Base-by-base conservation (phyloP, 2,797 vertebrate genomes). In the Lateolabrax maculatus region DNA sequence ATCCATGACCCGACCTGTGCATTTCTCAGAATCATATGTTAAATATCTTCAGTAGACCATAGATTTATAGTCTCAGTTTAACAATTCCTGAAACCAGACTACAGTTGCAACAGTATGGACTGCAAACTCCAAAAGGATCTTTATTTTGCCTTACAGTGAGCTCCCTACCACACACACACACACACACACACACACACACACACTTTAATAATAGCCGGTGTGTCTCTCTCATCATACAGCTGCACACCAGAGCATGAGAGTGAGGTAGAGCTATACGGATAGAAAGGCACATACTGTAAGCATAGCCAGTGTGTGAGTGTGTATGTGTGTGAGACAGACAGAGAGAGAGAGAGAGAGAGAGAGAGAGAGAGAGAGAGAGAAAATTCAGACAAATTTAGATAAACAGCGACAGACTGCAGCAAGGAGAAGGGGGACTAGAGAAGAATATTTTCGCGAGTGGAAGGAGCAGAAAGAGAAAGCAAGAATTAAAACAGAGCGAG, bases 151-250 rank as follows among this genome's bases (percentile, higher is more conserved):
- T 31, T 41, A 57, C 61, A 78, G 41, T 63, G 67, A 81, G 72
- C 56, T 56, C 43, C 68, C 44, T 41, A 71, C 71, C 58, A 60
- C 82, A 75, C 82, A 56, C 57, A 68, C 34, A 36, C 61, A 37
- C 48, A 4, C 44, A 15, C 57, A 64, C 62, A 51, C 55, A 55
- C 71, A 62, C 85, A 23, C 66, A 67, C 76, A 80, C 71, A 62
- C 37, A 49, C 73, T 87, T 86, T 86, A 92, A 87, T 90, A 72
- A 82, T 75, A 90, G 77, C 90, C 92, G 90, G 86, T 94, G 91
- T 91, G 89, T 83, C 78, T 92, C 73, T 39, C 72, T 90, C 84
- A 86, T 89, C 75, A 64, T 63, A 85, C 92, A 95, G 90, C 91
- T 94, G 92, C 88, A 89, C 84, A 84, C 65, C 88, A 90, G 89